Evolutionary conservation across 2,888 invertebrate species (phyloP).

Genomic region (Sialis fuliginosa): DNA sequence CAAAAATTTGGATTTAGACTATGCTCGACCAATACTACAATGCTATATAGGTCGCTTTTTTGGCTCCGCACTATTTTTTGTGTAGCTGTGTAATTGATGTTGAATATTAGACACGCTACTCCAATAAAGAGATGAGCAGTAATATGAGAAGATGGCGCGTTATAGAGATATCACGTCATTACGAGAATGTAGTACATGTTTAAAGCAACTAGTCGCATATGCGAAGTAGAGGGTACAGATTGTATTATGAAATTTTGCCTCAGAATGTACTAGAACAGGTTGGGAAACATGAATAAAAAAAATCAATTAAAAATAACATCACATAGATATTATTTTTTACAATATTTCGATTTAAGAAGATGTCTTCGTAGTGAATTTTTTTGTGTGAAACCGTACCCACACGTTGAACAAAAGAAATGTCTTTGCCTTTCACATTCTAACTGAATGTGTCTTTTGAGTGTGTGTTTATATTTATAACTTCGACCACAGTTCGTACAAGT

Average conservation of each 20-base stretch:
- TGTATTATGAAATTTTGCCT: neutral
- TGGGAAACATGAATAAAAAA: neutral
- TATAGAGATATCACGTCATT: no score
- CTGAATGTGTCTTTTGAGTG: neutral
- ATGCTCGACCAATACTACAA: no score
- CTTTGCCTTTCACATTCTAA: neutral
- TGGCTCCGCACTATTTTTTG: no score
- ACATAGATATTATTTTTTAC: neutral
- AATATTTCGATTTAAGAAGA: neutral
- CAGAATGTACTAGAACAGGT: neutral
- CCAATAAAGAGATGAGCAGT: no score
- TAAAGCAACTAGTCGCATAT: no score
- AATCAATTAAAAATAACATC: neutral
- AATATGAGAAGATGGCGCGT: no score
- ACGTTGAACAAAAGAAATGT: neutral
- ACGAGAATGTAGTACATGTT: no score
- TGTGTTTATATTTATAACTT: neutral
- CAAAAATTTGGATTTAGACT: no score
- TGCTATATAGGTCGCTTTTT: no score
- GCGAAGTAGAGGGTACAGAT: no score
- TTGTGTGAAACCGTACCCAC: neutral
- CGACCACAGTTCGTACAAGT: neutral
- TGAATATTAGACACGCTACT: no score
- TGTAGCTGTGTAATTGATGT: no score
- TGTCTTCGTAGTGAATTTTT: neutral